These are phyloP conservation scores for Caenorhabditis panamensis DNA, from an alignment of 2,888 invertebrate species.

Conservation along the genomic window DNA sequence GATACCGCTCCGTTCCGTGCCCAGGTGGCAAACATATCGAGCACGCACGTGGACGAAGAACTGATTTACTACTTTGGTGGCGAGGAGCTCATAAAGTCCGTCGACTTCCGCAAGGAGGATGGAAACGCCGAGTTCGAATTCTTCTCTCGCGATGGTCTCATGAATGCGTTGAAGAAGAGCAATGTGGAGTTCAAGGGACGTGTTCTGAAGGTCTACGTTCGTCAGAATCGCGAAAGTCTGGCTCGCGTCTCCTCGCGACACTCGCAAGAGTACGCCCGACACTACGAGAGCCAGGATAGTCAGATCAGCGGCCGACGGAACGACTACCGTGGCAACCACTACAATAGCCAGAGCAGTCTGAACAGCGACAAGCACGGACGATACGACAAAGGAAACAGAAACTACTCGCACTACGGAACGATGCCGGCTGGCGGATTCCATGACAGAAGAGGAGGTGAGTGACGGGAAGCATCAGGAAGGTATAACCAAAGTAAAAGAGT, in stretches of 20 bases:
- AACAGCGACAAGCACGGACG: conserved; percentile 38
- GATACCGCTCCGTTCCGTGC: conserved; percentile 44
- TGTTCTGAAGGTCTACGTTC: conserved; percentile 40
- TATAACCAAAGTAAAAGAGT: conserved; percentile 17
- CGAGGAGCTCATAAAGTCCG: conserved; percentile 22
- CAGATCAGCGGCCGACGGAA: conserved; percentile 4
- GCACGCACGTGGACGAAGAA: conserved; percentile 45
- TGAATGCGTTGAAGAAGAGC: conserved; percentile 21
- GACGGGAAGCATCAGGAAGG: background rate
- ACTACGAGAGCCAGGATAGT: conserved; percentile 39
- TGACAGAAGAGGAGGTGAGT: conserved; percentile 32
- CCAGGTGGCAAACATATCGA: conserved; percentile 51
- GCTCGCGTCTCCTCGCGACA: conserved; percentile 21
- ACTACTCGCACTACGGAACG: conserved; percentile 47
- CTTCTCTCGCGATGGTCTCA: conserved; percentile 12
- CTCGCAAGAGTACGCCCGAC: conserved; percentile 19
- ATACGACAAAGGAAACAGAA: conserved; percentile 15
- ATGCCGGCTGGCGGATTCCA: conserved; percentile 57
- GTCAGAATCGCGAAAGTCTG: conserved; percentile 27
- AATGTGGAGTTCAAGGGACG: conserved; percentile 41
- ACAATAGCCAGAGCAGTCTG: conserved; percentile 56
- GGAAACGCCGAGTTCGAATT: conserved; percentile 54
- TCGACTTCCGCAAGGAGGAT: conserved; percentile 26
- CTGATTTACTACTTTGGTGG: conserved; percentile 55
- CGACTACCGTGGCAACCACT: conserved; percentile 29